Conservation (phyloP, 2,113 vertebrate genomes). For the Alectura lathami region DNA sequence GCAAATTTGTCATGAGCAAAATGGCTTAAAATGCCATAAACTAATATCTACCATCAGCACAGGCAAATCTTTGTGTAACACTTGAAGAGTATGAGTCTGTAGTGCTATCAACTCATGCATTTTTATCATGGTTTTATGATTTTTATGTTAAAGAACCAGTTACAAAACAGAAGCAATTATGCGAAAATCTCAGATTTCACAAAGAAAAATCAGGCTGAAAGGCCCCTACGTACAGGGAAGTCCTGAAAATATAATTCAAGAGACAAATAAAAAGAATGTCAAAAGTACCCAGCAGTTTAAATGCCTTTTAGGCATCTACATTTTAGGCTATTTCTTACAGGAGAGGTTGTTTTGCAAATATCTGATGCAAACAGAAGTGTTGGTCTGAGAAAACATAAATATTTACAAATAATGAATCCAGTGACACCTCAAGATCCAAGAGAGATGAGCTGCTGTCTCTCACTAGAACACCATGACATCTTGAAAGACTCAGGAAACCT, state of each 20-base stretch:
- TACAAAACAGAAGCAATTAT: neutral
- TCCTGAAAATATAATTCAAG: neutral
- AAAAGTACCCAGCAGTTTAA: neutral
- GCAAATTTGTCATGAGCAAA: neutral
- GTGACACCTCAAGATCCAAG: neutral
- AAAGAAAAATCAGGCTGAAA: neutral
- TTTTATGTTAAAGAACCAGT: neutral
- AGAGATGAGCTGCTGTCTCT: neutral
- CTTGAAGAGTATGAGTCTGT: neutral
- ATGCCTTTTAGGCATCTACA: neutral
- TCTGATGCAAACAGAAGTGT: neutral
- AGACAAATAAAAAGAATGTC: neutral
- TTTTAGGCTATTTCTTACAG: neutral
- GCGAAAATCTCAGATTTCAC: neutral
- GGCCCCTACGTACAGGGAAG: neutral
- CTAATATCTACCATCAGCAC: neutral
- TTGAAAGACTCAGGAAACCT: neutral
- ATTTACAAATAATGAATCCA: neutral
- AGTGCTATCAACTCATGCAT: neutral
- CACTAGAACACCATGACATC: neutral
- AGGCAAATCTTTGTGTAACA: neutral
- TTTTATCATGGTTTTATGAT: neutral
- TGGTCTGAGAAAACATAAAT: neutral
- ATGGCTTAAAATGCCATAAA: neutral
- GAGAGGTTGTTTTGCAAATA: neutral